Evolutionary conservation across 1,140 invertebrate species (phyloP).

Genomic region (Glomeris maerens): DNA sequence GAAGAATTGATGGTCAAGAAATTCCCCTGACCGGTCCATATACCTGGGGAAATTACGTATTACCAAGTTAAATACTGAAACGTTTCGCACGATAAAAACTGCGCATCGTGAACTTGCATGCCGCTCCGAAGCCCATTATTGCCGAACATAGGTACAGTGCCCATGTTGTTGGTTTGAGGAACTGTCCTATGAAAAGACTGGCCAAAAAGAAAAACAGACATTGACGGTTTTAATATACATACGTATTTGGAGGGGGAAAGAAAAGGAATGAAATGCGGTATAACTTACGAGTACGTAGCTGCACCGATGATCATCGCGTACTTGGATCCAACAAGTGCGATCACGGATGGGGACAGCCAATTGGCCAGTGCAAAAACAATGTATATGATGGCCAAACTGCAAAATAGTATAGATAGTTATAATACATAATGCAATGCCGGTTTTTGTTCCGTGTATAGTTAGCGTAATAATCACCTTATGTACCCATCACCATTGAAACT

Average conservation of each 20-base stretch:
- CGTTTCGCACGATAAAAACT: background rate
- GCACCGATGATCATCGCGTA: conserved; percentile 70
- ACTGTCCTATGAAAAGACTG: conserved; percentile 41
- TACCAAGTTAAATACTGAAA: conserved; percentile 9
- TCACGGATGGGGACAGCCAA: conserved; percentile 81
- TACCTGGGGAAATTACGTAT: conserved; percentile 18
- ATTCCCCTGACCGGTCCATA: conserved; percentile 68
- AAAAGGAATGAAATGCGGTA: background rate
- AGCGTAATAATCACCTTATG: conserved; percentile 38
- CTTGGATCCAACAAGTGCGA: conserved; percentile 65
- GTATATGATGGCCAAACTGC: conserved; percentile 70
- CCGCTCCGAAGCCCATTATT: conserved; percentile 75
- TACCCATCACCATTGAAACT: too few species aligned
- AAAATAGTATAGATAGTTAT: conserved; percentile 18
- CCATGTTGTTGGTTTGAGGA: conserved; percentile 66
- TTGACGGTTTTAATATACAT: conserved; percentile 36
- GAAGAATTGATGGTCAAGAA: conserved; percentile 84
- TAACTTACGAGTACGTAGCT: conserved; percentile 42
- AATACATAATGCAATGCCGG: background rate
- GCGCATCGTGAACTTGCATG: conserved; percentile 25
- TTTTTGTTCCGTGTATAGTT: background rate
- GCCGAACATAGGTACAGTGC: conserved; percentile 69
- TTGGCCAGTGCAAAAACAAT: conserved; percentile 72
- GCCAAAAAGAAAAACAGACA: conserved; percentile 10
- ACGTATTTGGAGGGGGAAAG: background rate